Conservation (phyloP, 2,888 invertebrate species). For the Byasa hedistus region DNA sequence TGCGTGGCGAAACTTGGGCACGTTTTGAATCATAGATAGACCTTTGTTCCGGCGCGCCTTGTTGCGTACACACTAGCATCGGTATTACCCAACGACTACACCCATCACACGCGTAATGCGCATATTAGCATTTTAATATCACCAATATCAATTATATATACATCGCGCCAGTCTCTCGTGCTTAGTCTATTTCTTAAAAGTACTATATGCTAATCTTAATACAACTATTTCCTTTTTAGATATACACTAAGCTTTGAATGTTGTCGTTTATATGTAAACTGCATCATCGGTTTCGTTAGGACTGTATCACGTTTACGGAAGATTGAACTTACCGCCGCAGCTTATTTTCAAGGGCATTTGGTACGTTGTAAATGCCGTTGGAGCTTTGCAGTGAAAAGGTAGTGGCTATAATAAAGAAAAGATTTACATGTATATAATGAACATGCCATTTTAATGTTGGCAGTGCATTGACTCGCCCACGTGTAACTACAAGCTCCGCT, state of each 20-base stretch:
- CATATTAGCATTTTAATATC: constrained; percentile 49
- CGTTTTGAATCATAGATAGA: constrained; percentile 48
- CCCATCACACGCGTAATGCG: constrained; percentile 33
- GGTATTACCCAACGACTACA: constrained; percentile 55
- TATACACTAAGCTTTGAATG: constrained; percentile 47
- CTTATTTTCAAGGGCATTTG: constrained; percentile 30
- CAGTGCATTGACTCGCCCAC: constrained; percentile 76
- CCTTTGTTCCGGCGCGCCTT: constrained; percentile 46
- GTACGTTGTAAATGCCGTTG: constrained; percentile 24
- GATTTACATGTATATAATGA: constrained; percentile 67
- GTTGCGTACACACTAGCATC: constrained; percentile 47
- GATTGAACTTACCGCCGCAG: constrained; percentile 44
- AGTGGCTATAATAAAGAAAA: constrained; percentile 56
- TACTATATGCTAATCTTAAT: constrained; percentile 62
- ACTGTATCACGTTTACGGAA: constrained; percentile 65
- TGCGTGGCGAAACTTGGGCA: constrained; percentile 42
- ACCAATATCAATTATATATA: constrained; percentile 59
- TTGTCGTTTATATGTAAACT: constrained; percentile 38
- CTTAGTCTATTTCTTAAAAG: constrained; percentile 48
- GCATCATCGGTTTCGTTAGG: constrained; percentile 51
- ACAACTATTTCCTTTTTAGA: constrained; percentile 64
- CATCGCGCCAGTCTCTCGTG: constrained; percentile 45
- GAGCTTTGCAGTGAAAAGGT: constrained; percentile 6
- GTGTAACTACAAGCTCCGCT: constrained; percentile 63
- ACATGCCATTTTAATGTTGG: constrained; percentile 67